These are phyloP conservation scores for Radopholus similis DNA, from an alignment of 1,140 invertebrate species.

Conservation along the genomic window DNA sequence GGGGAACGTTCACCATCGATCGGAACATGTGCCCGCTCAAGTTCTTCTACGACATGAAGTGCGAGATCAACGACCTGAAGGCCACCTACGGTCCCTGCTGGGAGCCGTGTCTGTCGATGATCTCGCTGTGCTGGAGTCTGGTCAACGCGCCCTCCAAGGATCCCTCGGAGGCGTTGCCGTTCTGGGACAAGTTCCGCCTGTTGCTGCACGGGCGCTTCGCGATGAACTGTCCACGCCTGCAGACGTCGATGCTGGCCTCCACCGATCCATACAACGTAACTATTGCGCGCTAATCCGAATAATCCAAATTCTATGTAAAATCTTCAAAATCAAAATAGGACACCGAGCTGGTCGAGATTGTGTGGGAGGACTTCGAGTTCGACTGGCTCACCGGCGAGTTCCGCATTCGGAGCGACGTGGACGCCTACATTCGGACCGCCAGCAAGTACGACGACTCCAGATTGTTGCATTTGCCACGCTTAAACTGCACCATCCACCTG, in stretches of 20 bases:
- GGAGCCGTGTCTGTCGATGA: constrained; percentile 94
- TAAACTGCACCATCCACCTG: constrained; percentile 78
- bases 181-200: constrained; percentile 87
- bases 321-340: constrained; percentile 97
- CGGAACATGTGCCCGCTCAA: constrained; percentile 86
- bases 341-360: constrained; percentile 95
- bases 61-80: constrained; percentile 76
- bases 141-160: constrained; percentile 83
- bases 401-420: constrained; percentile 77
- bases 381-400: constrained; percentile 92
- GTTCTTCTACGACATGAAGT: constrained; percentile 96
- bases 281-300: too few species aligned
- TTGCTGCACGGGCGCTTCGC: constrained; percentile 86
- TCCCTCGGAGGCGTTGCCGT: constrained; percentile 84
- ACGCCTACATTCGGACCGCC: constrained; percentile 85
- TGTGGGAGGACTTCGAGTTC: constrained; percentile 82
- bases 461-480: constrained; percentile 80
- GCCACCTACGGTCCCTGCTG: constrained; percentile 96
- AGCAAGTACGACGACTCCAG: constrained; percentile 90
- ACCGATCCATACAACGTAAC: constrained; percentile 62
- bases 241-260: constrained; percentile 83
- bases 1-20: constrained; percentile 63
- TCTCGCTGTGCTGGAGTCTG: constrained; percentile 75
- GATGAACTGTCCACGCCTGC: constrained; percentile 77
- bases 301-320: constrained; percentile 68